Evolutionary conservation across 1,140 invertebrate species (phyloP).

Genomic region (Gonatopus flavifemur): DNA sequence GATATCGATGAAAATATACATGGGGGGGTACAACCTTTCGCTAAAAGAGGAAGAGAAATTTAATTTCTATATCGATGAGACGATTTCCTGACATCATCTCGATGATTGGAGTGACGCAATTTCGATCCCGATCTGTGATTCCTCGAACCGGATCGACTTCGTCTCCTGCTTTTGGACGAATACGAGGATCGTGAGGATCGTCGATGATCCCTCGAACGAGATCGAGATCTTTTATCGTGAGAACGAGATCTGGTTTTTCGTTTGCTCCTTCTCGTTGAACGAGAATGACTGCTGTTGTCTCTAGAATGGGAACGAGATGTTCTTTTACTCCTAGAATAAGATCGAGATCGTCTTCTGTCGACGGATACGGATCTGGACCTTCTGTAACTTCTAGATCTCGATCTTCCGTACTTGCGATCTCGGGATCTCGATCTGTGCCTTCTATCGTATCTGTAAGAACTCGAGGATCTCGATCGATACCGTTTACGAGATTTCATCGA

Average conservation of each 20-base stretch:
- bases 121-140: slow-evolving; percentile 43
- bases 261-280: slow-evolving; percentile 23
- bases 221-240: slow-evolving; percentile 35
- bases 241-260: slow-evolving; percentile 35
- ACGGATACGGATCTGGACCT: slow-evolving; percentile 30
- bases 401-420: slow-evolving; percentile 33
- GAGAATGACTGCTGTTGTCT: slow-evolving; percentile 27
- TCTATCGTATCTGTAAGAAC: slow-evolving; percentile 35
- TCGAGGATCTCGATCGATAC: slow-evolving; percentile 42
- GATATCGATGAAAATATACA: too few species aligned
- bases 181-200: slow-evolving; percentile 48
- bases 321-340: slow-evolving; percentile 31
- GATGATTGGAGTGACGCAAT: slow-evolving; percentile 42
- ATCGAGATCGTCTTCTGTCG: slow-evolving; percentile 36
- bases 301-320: slow-evolving; percentile 43
- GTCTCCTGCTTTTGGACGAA: slow-evolving; percentile 33
- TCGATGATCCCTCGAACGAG: slow-evolving; percentile 39
- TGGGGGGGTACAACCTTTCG: slow-evolving; percentile 57
- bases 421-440: slow-evolving; percentile 38
- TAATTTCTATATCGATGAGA: slow-evolving; percentile 55
- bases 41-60: slow-evolving; percentile 32
- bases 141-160: slow-evolving; percentile 37
- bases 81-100: slow-evolving; percentile 55
- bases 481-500: slow-evolving; percentile 37
- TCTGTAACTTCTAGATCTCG: slow-evolving; percentile 33